Evolutionary conservation across 1,140 invertebrate species (phyloP).

Genomic region (Aphis craccivora): DNA sequence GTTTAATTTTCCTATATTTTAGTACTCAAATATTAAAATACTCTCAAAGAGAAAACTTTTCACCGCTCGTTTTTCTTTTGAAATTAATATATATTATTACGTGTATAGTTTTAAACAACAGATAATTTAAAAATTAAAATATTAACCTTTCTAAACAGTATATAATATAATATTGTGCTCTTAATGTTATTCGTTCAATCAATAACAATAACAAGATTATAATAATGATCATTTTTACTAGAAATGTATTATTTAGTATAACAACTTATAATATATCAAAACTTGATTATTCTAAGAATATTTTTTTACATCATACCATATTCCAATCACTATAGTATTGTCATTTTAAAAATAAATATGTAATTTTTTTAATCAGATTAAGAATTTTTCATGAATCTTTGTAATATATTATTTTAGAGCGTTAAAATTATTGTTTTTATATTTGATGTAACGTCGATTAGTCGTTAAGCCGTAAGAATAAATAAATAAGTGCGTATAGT

Average conservation of each 20-base stretch:
- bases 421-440: too few species aligned
- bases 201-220: too few species aligned
- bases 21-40: neutral
- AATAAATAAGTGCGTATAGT: too few species aligned
- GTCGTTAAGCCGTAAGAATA: too few species aligned
- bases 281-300: neutral
- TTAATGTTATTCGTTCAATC: too few species aligned
- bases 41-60: slow-evolving; percentile 9
- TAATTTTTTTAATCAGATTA: neutral
- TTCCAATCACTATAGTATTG: too few species aligned
- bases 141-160: neutral
- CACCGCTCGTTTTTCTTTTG: neutral
- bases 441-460: too few species aligned
- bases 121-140: neutral
- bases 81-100: neutral
- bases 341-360: neutral
- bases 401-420: too few species aligned
- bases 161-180: too few species aligned
- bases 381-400: neutral
- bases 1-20: neutral
- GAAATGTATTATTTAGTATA: too few species aligned
- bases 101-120: neutral
- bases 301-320: too few species aligned
- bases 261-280: neutral
- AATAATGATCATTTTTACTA: too few species aligned